Evolutionary conservation across 2,797 vertebrate species (phyloP), one percentile per base, ranked within the genome.

Genomic region (Echeneis naucrates): DNA sequence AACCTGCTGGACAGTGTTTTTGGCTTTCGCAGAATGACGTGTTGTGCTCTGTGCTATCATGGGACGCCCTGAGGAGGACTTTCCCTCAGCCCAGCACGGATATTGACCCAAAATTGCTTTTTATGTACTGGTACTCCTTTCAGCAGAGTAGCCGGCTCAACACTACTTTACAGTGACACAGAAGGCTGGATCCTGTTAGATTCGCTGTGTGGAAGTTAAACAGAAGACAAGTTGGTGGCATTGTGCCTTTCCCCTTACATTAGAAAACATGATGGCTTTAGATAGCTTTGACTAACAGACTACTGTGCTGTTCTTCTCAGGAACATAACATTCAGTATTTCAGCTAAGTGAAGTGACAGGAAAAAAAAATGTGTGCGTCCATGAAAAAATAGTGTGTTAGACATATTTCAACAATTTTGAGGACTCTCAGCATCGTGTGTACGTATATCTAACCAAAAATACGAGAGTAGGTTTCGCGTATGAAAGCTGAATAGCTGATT

Each of bases 121-220:
- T n/a, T n/a, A n/a, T n/a, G n/a, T n/a, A n/a, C n/a, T n/a, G n/a
- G n/a, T n/a, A n/a, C n/a, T n/a, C n/a, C n/a, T n/a, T n/a, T n/a
- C n/a, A n/a, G n/a, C n/a, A n/a, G n/a, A n/a, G n/a, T n/a, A n/a
- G n/a, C n/a, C n/a, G n/a, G n/a, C n/a, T n/a, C n/a, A n/a, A 35
- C 21, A 26, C 9, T 50, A 35, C 30, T 24, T 2, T 23, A 44
- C 47, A 45, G 21, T 24, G 5, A 48, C 23, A 68, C 0, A 48
- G 40, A 73, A n/a, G 48, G 11, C 26, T 44, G 33, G 6, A 38
- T 72, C 13, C 44, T 24, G 19, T 52, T 59, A 27, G 12, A 72
- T 69, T 30, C 19, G 23, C 56, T 62, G 30, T 24, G 26, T 42
- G 32, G 5, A 23, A 33, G 48, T 58, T 12, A 51, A 72, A 55